Evolutionary conservation across 2,797 vertebrate species (phyloP), one percentile per base, ranked within the genome.

Genomic region (Tamandua tetradactyla): DNA sequence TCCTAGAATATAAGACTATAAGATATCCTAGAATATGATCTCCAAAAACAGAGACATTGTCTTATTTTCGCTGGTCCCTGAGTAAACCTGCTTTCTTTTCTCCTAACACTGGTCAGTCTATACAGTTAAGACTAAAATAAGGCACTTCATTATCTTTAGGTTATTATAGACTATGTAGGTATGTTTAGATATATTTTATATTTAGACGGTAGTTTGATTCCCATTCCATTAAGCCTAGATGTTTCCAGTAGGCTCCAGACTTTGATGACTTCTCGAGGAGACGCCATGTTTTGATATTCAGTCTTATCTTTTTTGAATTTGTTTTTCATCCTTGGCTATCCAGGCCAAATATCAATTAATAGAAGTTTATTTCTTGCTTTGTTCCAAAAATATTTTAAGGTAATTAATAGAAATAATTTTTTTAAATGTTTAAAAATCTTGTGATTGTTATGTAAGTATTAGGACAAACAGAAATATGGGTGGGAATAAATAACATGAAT

Each of bases 331-430:
- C 35, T 88, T n/a, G 8, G 23, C 61, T 66, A 1, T 90, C 13
- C 76, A 68, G 32, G 59, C 10, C 25, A 79, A 35, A 30, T 27
- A 68, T 76, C 71, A 83, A 59, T 81, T 9, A 72, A 22, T 74
- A 32, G 30, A 64, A 23, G 6, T 18, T 69, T 66, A 17, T 91
- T 95, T 83, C 57, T 91, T 89, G 57, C 40, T 49, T 89, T 82
- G 30, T 86, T 95, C 23, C 40, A 75, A 69, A 85, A 47, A 61
- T 55, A 82, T 83, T 89, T 87, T 69, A 92, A 82, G 69, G 30
- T 78, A 76, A 35, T 20, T 89, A 79, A 86, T 8, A 89, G 40
- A 96, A 94, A 78, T 79, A 76, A n/a, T n/a, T n/a, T n/a, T 5
- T 91, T 90, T 47, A 47, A 47, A 47, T n/a, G n/a, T 61, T 17